Evolutionary conservation across 2,888 invertebrate genomes (phyloP).

Genomic region (Parochlus steinenii): DNA sequence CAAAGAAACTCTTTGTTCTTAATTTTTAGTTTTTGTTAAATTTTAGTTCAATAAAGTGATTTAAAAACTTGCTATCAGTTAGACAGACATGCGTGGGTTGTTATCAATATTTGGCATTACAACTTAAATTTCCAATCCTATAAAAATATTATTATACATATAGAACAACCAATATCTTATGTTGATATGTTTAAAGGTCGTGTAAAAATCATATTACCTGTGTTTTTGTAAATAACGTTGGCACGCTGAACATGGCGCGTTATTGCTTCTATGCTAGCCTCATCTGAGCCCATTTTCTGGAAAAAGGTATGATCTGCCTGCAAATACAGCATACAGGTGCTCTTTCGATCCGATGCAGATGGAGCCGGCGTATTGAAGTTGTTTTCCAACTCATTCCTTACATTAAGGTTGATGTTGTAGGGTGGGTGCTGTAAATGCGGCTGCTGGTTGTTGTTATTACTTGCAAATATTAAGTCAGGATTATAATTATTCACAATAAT

Average conservation of each 20-base stretch:
- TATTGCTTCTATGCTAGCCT: constrained; percentile 90
- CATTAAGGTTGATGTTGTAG: constrained; percentile 37
- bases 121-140: no score
- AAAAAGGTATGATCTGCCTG: constrained; percentile 96
- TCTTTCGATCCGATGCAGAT: constrained; percentile 69
- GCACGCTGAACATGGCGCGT: constrained; percentile 87
- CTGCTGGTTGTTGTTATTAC: constrained; percentile 15
- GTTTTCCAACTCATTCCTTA: constrained; percentile 15
- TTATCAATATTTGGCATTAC: no score
- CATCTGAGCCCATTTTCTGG: constrained; percentile 83
- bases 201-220: no score
- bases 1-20: no score
- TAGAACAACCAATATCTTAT: neutral
- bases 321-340: constrained; percentile 86
- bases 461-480: constrained; percentile 26
- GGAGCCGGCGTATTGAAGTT: constrained; percentile 33
- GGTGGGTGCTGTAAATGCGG: constrained; percentile 27
- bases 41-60: no score
- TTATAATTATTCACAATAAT: constrained; percentile 42
- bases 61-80: no score
- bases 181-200: neutral
- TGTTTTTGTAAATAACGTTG: constrained; percentile 72
- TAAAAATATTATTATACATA: no score
- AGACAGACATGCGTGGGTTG: no score
- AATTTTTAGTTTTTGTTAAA: no score